These are phyloP conservation scores for Tetheella fluctuosa DNA, from an alignment of 2,888 invertebrate genomes.

Conservation along the genomic window DNA sequence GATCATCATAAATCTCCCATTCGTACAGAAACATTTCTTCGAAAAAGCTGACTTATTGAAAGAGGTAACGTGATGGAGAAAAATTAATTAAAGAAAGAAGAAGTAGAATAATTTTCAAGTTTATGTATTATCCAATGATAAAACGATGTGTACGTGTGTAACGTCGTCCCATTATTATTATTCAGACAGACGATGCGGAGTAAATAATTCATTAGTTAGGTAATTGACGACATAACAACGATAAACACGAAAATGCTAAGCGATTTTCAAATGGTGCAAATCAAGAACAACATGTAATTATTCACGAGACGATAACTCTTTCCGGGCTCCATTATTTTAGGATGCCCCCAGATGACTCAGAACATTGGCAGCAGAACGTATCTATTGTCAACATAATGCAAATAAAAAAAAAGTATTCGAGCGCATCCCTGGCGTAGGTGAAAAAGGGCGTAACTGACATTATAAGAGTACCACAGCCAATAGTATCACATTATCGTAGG, in stretches of 20 bases:
- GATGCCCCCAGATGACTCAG: slow-evolving; percentile 9
- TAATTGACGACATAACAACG: not conserved
- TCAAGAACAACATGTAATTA: slow-evolving; percentile 6
- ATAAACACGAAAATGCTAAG: not conserved
- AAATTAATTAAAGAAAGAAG: too few relatives aligned
- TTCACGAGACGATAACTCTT: slow-evolving; percentile 3
- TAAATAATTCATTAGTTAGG: not conserved
- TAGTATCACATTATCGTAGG: slow-evolving; percentile 25
- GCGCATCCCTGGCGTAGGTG: slow-evolving; percentile 13
- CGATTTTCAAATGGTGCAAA: not conserved
- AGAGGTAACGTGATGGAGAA: not conserved
- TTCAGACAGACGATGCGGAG: not conserved
- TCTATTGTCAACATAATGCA: slow-evolving; percentile 1
- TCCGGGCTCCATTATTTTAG: slow-evolving; percentile 9
- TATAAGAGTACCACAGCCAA: slow-evolving; percentile 35
- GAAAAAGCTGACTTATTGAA: not conserved
- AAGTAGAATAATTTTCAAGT: not conserved
- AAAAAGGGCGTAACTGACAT: slow-evolving; percentile 43
- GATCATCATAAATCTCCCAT: slow-evolving; percentile 3
- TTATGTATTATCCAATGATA: too few relatives aligned
- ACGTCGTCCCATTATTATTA: not conserved
- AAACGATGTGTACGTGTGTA: not conserved
- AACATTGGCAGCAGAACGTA: slow-evolving; percentile 2
- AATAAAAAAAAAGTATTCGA: slow-evolving; percentile 15
- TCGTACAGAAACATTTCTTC: not conserved